phyloP scores from a whole-genome alignment of 2,888 invertebrate genomes.

The Tipula confusa region DNA sequence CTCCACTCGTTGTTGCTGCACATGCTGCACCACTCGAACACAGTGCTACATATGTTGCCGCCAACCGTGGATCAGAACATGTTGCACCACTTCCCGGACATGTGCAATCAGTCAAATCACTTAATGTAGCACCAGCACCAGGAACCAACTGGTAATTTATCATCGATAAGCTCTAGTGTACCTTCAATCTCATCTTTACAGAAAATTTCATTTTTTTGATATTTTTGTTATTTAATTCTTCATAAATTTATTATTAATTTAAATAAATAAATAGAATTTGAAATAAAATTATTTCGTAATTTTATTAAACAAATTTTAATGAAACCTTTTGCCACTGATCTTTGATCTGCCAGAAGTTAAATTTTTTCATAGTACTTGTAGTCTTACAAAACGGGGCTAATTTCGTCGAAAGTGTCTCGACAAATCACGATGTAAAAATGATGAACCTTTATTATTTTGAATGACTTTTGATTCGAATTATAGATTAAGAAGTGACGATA shows the following conservation, averaged over 20 bases:
- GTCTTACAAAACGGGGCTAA: too few species aligned
- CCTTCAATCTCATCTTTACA: constrained; percentile 25
- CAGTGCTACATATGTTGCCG: background rate
- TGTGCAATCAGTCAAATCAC: background rate
- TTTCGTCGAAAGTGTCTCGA: too few species aligned
- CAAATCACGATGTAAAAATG: too few species aligned
- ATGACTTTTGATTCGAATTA: too few species aligned
- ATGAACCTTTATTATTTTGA: too few species aligned
- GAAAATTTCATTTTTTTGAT: background rate
- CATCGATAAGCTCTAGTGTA: constrained; percentile 36
- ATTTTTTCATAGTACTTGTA: too few species aligned
- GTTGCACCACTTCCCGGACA: constrained; percentile 5
- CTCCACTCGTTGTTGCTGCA: constrained; percentile 36
- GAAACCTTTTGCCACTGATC: too few species aligned
- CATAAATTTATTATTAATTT: background rate
- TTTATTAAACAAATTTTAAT: too few species aligned
- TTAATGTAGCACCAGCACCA: constrained; percentile 13
- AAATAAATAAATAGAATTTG: background rate
- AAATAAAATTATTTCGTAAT: background rate
- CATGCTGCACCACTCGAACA: background rate
- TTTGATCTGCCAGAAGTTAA: too few species aligned
- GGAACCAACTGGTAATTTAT: constrained; percentile 44
- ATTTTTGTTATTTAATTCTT: background rate
- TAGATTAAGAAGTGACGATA: too few species aligned
- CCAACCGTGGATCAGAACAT: constrained; percentile 26